Conservation (phyloP, 1,140 invertebrate species). For the Drosophila tropicalis region DNA sequence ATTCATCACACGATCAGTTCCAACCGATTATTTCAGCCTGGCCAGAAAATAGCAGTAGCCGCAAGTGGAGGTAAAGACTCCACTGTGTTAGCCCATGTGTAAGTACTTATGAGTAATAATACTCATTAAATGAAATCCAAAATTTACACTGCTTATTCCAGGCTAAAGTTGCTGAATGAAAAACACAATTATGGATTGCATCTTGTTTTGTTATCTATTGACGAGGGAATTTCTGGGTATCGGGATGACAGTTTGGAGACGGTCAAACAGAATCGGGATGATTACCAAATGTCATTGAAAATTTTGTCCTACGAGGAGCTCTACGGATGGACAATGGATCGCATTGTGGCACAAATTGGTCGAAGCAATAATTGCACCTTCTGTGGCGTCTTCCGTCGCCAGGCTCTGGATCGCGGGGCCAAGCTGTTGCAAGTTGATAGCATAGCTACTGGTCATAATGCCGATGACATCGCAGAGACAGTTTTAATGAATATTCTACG, state of each 20-base stretch:
- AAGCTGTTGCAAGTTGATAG: constrained; percentile 93
- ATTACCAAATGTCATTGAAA: constrained; percentile 97
- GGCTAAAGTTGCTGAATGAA: constrained; percentile 95
- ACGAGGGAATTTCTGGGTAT: constrained; percentile 99
- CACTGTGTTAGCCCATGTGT: constrained; percentile 96
- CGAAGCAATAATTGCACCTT: constrained; percentile 99
- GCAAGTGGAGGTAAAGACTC: constrained; percentile 99
- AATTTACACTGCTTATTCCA: constrained; percentile 26
- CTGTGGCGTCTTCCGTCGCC: constrained; percentile 98
- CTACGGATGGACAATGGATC: constrained; percentile 99
- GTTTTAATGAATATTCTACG: constrained; percentile 98
- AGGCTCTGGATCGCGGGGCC: constrained; percentile 97
- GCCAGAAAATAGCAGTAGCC: constrained; percentile 96
- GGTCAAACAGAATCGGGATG: constrained; percentile 96
- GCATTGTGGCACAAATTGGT: constrained; percentile 97
- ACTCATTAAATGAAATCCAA: neutral
- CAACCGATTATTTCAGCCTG: constrained; percentile 92
- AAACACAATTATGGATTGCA: constrained; percentile 96
- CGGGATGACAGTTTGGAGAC: constrained; percentile 99
- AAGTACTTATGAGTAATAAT: constrained; percentile 20
- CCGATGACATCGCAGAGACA: constrained; percentile 99
- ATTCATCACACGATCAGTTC: constrained; percentile 96
- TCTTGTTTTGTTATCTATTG: constrained; percentile 96
- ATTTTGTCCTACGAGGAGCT: constrained; percentile 99
- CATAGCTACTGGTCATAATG: constrained; percentile 99